These are phyloP conservation scores for Lagria hirta DNA, from an alignment of 2,888 invertebrate genomes.

Conservation along the genomic window DNA sequence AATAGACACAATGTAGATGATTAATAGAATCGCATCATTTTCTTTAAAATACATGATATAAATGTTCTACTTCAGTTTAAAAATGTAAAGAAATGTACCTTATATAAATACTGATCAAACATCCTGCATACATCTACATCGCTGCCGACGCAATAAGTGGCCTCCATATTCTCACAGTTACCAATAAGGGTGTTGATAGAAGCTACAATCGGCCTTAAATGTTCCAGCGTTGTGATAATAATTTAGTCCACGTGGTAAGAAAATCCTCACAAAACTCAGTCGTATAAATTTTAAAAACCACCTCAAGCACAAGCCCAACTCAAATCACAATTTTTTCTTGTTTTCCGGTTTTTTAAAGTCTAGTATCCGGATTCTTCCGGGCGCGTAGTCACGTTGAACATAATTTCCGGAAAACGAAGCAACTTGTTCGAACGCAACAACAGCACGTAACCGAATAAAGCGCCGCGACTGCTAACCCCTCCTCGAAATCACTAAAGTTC, in stretches of 20 bases:
- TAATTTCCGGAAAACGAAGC: slow-evolving; percentile 44
- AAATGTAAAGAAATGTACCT: slow-evolving; percentile 56
- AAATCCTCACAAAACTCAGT: slow-evolving; percentile 25
- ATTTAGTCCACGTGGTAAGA: slow-evolving; percentile 44
- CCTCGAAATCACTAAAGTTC: slow-evolving; percentile 38
- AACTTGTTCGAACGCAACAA: slow-evolving; percentile 32
- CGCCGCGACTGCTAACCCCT: slow-evolving; percentile 48
- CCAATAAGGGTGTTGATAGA: slow-evolving; percentile 57
- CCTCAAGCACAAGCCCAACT: neutral
- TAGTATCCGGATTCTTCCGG: slow-evolving; percentile 27
- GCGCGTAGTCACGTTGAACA: slow-evolving; percentile 47
- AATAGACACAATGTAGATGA: no score
- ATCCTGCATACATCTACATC: slow-evolving; percentile 64
- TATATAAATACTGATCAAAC: slow-evolving; percentile 68
- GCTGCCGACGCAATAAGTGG: slow-evolving; percentile 63
- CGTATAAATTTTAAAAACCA: slow-evolving; percentile 9
- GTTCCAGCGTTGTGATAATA: slow-evolving; percentile 53
- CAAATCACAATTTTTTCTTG: slow-evolving; percentile 23
- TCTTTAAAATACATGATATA: no score
- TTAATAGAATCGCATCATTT: no score
- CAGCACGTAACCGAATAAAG: slow-evolving; percentile 48
- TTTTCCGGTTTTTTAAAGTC: slow-evolving; percentile 3
- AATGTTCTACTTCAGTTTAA: no score
- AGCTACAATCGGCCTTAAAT: slow-evolving; percentile 57
- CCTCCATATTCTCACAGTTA: slow-evolving; percentile 62